These are phyloP conservation scores for Malurus leucopterus DNA, from an alignment of 2,797 vertebrate species.

Conservation along the genomic window DNA sequence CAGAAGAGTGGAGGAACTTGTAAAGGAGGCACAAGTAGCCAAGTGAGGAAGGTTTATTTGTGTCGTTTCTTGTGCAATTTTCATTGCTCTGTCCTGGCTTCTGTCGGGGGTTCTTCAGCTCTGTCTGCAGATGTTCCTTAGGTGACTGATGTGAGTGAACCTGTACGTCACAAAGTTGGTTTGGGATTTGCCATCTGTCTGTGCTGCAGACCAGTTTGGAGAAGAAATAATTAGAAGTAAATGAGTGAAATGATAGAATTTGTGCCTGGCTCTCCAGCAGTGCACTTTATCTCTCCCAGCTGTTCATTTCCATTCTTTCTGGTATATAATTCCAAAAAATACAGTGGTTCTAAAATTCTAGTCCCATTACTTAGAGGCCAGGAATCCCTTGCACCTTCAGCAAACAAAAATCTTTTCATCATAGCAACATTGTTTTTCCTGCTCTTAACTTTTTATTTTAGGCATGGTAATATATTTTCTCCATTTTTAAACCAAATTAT, in stretches of 20 bases:
- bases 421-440: background rate
- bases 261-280: background rate
- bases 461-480: background rate
- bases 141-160: background rate
- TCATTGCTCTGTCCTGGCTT: background rate
- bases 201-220: background rate
- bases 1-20: background rate
- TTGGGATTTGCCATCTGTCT: conserved; percentile 18
- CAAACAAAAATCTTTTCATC: background rate
- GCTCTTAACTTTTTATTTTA: background rate
- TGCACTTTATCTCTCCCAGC: background rate
- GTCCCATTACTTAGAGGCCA: background rate
- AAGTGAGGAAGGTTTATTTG: background rate
- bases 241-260: background rate
- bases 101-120: background rate
- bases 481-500: background rate
- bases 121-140: background rate
- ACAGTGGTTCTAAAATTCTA: background rate
- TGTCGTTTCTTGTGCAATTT: background rate
- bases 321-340: background rate
- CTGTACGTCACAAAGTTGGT: background rate
- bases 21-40: background rate
- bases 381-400: background rate
- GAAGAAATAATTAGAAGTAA: background rate
- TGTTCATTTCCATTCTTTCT: background rate